Evolutionary conservation across 2,797 vertebrate genomes (phyloP).

Genomic region (Sebastes steindachneri): DNA sequence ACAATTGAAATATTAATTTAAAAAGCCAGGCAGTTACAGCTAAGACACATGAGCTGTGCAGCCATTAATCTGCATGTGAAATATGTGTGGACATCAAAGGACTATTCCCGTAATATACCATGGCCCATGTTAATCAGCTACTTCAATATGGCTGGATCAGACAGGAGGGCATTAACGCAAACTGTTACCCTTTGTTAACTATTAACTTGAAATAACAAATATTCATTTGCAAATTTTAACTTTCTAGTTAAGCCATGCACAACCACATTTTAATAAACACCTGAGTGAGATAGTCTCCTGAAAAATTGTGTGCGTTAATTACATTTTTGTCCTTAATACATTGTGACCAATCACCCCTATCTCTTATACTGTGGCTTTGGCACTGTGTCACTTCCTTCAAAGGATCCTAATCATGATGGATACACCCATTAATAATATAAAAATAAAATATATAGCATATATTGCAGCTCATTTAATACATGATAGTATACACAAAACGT

Average conservation of each 20-base stretch:
- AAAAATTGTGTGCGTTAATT: background rate
- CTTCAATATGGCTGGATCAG: background rate
- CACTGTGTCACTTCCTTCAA: background rate
- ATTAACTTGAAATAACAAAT: background rate
- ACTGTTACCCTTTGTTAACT: background rate
- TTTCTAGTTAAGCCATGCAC: background rate
- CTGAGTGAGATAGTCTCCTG: background rate
- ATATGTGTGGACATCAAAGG: conserved; percentile 73
- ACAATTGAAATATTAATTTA: background rate
- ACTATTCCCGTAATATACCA: conserved; percentile 64
- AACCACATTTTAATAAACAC: background rate
- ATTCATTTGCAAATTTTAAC: background rate
- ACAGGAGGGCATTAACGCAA: background rate
- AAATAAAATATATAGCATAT: background rate
- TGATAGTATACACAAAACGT: background rate
- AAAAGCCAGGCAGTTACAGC: conserved; percentile 31
- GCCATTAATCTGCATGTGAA: conserved; percentile 28
- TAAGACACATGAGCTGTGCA: conserved; percentile 22
- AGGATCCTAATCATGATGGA: background rate
- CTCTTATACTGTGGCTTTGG: background rate
- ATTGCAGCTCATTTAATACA: background rate
- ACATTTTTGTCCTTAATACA: background rate
- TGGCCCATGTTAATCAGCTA: conserved; percentile 1
- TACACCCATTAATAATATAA: background rate
- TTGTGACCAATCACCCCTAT: background rate